A percentile compares a stretch with the other conserved stretches of the same genome.
phyloP scores from a whole-genome alignment of 2,113 vertebrate species.

The Columba livia region DNA sequence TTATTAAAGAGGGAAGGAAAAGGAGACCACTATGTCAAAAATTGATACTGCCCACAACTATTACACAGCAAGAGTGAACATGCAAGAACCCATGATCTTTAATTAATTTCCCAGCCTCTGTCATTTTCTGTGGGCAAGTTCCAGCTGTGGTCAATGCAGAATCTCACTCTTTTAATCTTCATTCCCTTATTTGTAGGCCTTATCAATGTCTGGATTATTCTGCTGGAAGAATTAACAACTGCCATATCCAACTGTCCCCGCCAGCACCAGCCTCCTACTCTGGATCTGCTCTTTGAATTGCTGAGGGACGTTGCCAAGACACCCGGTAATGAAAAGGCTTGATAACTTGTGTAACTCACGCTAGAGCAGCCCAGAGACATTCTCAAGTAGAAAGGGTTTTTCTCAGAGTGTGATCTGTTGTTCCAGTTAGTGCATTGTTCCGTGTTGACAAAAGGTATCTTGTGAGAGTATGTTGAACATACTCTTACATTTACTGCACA shows the following conservation, averaged over 20 bases:
- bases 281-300: conserved; percentile 92
- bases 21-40: neutral
- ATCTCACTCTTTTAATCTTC: neutral
- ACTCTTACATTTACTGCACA: neutral
- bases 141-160: neutral
- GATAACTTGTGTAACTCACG: neutral
- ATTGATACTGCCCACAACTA: neutral
- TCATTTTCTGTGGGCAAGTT: neutral
- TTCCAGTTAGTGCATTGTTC: neutral
- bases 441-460: neutral
- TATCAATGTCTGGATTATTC: conserved; percentile 95
- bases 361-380: neutral
- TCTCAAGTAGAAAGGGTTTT: neutral
- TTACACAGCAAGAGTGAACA: neutral
- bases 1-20: neutral
- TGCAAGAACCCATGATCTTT: neutral
- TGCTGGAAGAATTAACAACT: conserved; percentile 93
- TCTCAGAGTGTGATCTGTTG: neutral
- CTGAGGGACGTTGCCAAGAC: conserved; percentile 86
- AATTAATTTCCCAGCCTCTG: neutral
- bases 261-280: conserved; percentile 93
- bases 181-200: conserved; percentile 79
- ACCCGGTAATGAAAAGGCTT: conserved; percentile 80
- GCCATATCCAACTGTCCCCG: conserved; percentile 95
- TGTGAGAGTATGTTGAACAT: neutral